Conservation (phyloP, 2,113 vertebrate species). For the Hypocryptadius cinnamomeus region DNA sequence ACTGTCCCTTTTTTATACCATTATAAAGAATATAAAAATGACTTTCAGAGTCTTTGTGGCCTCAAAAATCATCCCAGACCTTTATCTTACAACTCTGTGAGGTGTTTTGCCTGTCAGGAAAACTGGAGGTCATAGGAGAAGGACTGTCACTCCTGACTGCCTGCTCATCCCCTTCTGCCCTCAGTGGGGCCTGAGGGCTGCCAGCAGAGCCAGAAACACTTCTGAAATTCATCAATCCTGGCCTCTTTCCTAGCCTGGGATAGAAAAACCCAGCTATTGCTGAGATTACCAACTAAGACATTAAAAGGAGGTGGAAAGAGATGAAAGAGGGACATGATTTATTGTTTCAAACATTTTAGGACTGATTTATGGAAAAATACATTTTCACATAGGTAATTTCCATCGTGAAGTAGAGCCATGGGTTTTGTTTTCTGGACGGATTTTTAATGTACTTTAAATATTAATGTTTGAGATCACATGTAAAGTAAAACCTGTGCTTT, state of each 20-base stretch:
- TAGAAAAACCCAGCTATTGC: background rate
- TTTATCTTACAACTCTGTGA: background rate
- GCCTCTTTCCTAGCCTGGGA: background rate
- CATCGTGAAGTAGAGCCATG: background rate
- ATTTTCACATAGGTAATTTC: background rate
- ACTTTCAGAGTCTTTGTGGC: constrained; percentile 34
- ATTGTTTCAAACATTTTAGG: background rate
- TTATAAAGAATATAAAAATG: constrained; percentile 46
- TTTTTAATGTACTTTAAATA: background rate
- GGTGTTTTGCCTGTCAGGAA: constrained; percentile 16
- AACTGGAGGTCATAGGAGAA: background rate
- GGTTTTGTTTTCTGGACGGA: background rate
- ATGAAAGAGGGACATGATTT: background rate
- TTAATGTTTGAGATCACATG: background rate
- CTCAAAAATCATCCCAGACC: constrained; percentile 22
- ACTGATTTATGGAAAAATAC: background rate
- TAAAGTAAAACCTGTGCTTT: background rate
- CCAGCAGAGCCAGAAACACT: background rate
- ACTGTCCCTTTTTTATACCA: constrained; percentile 6
- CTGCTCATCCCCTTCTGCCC: background rate
- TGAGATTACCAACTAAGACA: background rate
- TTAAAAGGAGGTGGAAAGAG: background rate
- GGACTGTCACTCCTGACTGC: background rate
- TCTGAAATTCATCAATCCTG: background rate
- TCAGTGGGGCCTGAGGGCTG: background rate